Base-by-base conservation (phyloP, 92 coral and sea anemone species). In the Pocillopora grandis region DNA sequence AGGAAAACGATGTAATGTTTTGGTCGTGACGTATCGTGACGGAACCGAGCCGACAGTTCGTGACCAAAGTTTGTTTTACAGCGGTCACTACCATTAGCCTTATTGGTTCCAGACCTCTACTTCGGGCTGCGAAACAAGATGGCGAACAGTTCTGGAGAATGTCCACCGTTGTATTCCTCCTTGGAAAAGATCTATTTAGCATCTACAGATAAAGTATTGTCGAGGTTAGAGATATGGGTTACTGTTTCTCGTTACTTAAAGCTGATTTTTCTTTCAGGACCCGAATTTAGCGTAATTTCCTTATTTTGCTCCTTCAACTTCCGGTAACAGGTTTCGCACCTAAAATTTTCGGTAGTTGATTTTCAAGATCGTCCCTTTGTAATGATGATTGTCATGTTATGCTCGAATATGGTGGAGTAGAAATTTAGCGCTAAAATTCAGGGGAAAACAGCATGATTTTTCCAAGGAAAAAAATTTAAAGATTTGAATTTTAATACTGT, bases 101-200 rank as follows among this genome's bases (percentile, higher is more conserved):
- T 48, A 71, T 42, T 42, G 52, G 67, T 61, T 69, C 68, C 65
- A 71, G 42, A 6, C 86, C 20, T 35, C 20, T 57, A 31, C 12
- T 20, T 67, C 19, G 57, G 49, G 16, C 20, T 13, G 52, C 67
- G 66, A 73, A 58, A 10, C 75, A 93, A 82, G 48, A 91, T 91
- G 97, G 91, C 89, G 90, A 91, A 88, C 36, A 84, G 27, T 71
- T 10, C 95, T 33, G 89, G 76, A 15, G 91, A 84, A 11, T 87
- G 89, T 74, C 98, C 98, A 49, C 95, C 98, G 7, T 65, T 85
- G 59, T 92, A 77, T 72, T 88, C 87, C 52, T 80, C 98, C 16
- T 88, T 94, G 33, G 92, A 92, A 48, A 77, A 89, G 67, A 80
- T 94, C 27, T 94, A 94, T 79, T 83, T 74, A 33, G 91, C 89